Evolutionary conservation across 2,888 invertebrate species (phyloP), one percentile per base, ranked within the genome.

Genomic region (Lottia scabra): DNA sequence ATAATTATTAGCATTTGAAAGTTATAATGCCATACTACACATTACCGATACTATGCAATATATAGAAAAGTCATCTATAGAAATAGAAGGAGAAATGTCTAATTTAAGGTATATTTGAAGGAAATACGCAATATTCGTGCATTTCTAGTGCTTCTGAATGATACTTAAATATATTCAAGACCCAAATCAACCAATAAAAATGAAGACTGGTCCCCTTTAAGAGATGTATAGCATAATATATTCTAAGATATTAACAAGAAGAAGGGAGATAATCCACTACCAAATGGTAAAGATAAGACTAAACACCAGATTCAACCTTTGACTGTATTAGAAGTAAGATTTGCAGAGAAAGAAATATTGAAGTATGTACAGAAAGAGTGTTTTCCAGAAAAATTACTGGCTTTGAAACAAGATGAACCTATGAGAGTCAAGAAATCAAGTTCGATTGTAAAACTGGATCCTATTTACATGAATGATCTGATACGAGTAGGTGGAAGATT

Each of bases 401-500:
- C 23, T 16, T 56, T 56, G 13, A n/a, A 15, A 19, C 56, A n/a
- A 56, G 13, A 56, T 12, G 19, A 56, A 23, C 6, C n/a, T 4
- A 15, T n/a, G 23, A 56, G 65, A 8, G 19, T 70, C 12, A 43
- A 43, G 27, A 63, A 70, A 65, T 23, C n/a, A 5, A 65, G 70
- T n/a, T 27, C 67, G 2, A 48, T 70, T 13, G 30, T n/a, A 19
- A 70, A 44, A 44, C 19, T 70, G 65, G 65, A 70, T 38, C 65
- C 65, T 23, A 13, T 69, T n/a, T n/a, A 23, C 13, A 23, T 48
- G 8, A 23, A 62, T 16, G 48, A 27, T 12, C 26, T 68, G 19
- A 45, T 68, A 16, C 56, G 68, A 68, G 68, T 56, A 26, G 68
- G 68, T 19, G 48, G 68, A 1, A 45, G 56, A 26, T 23, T 67